A percentile compares a stretch with the other conserved stretches of the same genome.
These are phyloP conservation scores for Drosophila rufa DNA, from an alignment of 1,140 invertebrate genomes.

Conservation along the genomic window DNA sequence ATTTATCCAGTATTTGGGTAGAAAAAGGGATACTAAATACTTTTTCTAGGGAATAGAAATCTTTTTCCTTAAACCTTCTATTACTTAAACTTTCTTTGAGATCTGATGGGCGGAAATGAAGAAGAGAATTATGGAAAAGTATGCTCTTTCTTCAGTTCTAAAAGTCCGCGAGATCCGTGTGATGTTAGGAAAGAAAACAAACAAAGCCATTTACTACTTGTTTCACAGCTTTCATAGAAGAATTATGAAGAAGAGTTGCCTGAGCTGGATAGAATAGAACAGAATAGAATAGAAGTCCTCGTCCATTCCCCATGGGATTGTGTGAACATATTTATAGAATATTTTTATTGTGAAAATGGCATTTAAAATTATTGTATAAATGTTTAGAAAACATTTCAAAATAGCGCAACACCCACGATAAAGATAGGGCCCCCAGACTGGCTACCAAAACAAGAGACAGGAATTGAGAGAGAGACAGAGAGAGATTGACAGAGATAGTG, in stretches of 20 bases:
- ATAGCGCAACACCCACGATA: constrained; percentile 32
- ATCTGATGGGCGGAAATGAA: neutral
- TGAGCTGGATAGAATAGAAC: neutral
- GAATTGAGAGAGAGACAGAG: neutral
- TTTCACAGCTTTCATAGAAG: neutral
- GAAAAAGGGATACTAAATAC: no score
- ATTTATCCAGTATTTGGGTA: neutral
- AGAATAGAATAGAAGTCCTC: neutral
- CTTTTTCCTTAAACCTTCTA: no score
- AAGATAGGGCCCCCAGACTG: constrained; percentile 17
- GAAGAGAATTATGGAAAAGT: neutral
- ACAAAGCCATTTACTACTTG: no score
- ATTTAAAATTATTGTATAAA: constrained; percentile 63
- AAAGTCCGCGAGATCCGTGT: neutral
- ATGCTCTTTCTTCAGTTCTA: neutral
- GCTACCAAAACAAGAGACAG: constrained; percentile 17
- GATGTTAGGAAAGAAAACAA: neutral
- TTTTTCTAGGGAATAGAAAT: no score
- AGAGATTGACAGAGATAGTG: constrained; percentile 23
- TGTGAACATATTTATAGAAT: constrained; percentile 38
- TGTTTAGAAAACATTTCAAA: constrained; percentile 70
- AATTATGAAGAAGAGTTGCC: neutral
- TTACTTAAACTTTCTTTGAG: neutral
- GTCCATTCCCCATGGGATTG: constrained; percentile 4
- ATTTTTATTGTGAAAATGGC: constrained; percentile 62